These are phyloP conservation scores for Epinephelus cyanopodus DNA, from an alignment of 2,113 vertebrate species.

Conservation along the genomic window DNA sequence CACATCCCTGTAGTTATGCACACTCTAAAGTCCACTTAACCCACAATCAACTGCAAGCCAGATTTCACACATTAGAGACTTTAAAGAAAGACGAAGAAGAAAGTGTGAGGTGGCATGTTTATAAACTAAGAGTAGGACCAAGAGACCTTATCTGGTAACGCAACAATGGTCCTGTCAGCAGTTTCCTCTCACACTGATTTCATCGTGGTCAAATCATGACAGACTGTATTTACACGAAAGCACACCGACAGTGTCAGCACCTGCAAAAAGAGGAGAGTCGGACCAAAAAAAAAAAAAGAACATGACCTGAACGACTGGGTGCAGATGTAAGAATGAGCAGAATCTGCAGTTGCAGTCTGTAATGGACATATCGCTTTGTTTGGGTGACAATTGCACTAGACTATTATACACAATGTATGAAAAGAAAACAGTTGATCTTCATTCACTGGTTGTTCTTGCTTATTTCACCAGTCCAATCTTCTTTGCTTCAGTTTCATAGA, in stretches of 20 bases:
- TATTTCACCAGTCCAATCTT: conserved; percentile 99
- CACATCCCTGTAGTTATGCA: conserved; percentile 26
- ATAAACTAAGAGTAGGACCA: conserved; percentile 5
- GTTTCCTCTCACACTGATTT: conserved; percentile 20
- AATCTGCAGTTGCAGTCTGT: conserved; percentile 39
- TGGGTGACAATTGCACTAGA: conserved; percentile 48
- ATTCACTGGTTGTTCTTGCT: conserved; percentile 59
- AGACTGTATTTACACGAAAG: conserved; percentile 58
- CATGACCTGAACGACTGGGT: conserved; percentile 33
- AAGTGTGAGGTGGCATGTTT: conserved; percentile 21
- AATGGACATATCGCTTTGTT: conserved; percentile 26
- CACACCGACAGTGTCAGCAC: conserved; percentile 55
- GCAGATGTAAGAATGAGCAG: conserved; percentile 30
- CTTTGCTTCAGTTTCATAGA: conserved; percentile 99
- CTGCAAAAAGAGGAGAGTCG: conserved; percentile 26
- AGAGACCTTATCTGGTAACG: conserved; percentile 13
- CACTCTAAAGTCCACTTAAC: conserved; percentile 14
- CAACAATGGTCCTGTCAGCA: conserved; percentile 23
- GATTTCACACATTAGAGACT: conserved; percentile 1
- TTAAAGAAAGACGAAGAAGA: conserved; percentile 7
- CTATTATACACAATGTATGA: conserved; percentile 50
- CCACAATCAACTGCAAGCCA: conserved; percentile 17
- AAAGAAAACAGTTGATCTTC: conserved; percentile 32
- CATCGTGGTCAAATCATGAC: conserved; percentile 35
- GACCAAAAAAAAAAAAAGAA: neutral